Base-by-base conservation (phyloP, 2,113 vertebrate genomes). In the Neopipo cinnamomea region DNA sequence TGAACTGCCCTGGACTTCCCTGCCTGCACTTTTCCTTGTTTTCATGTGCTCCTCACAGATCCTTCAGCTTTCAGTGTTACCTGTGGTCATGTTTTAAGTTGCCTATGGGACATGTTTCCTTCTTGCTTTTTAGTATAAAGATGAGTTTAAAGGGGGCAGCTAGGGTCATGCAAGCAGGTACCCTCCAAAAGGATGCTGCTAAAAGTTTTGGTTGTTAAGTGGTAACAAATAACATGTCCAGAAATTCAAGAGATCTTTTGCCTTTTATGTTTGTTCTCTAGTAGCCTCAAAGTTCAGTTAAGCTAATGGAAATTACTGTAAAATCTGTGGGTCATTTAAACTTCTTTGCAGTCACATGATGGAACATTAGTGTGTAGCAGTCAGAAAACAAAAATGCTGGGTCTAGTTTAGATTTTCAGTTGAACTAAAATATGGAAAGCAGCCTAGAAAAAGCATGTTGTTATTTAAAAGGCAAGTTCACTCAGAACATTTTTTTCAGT, bases 31-130 rank as follows among this genome's bases (percentile, higher is more conserved):
- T 71, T 37, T 24, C 19, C 30, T 63, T 50, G 27, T 22, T 65
- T 35, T 83, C 20, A 2, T 42, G 23, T 74, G 37, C 9, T 19
- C 3, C 5, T 76, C 39, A n/a, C 16, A 65, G 67, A 49, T 86
- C 27, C 33, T 83, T 88, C 55, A 80, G 67, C 78, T 91, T 74
- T 85, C 4, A 2, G 18, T 66, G 63, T 61, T 71, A 55, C 33
- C 66, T 61, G 5, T 61, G 68, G 37, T 55, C 37, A 37, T 1
- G 1, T 85, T 85, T 79, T 46, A 53, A 44, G 37, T 41, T 88
- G 53, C 41, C 71, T 8, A 0, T 1, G 2, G 70, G 74, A 27
- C 0, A 0, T 59, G 12, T 65, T 85, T 55, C 9, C 2, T 65
- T 25, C 33, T 18, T 68, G 41, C 3, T 72, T 53, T 87, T 62